These are phyloP conservation scores for Onychomys torridus DNA, from an alignment of 2,797 vertebrate species.

Conservation along the genomic window DNA sequence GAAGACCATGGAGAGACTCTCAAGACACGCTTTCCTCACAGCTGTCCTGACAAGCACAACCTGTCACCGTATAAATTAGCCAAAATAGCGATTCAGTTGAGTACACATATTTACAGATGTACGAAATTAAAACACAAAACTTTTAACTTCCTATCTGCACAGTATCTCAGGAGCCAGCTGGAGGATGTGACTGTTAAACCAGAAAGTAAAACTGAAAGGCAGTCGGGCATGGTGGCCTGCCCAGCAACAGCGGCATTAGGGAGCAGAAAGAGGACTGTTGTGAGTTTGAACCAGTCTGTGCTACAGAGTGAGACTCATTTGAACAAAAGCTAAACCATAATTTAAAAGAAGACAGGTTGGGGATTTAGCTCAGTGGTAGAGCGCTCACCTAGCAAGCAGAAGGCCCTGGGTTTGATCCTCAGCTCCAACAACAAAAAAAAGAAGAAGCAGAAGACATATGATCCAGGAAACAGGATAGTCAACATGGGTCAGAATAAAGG, in stretches of 20 bases:
- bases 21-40: background rate
- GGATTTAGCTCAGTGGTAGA: too few species aligned
- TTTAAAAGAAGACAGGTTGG: background rate
- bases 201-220: background rate
- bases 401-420: too few species aligned
- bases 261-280: background rate
- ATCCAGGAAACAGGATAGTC: background rate
- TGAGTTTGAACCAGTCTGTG: background rate
- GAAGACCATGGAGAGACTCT: background rate
- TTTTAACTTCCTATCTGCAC: background rate
- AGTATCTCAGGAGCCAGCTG: constrained; percentile 18
- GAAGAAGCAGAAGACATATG: background rate
- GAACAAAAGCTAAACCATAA: background rate
- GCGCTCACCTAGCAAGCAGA: too few species aligned
- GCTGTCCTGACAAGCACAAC: background rate
- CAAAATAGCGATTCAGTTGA: background rate
- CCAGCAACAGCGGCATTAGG: background rate
- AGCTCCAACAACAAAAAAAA: too few species aligned
- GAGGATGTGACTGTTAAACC: background rate
- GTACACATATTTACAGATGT: background rate
- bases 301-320: background rate
- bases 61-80: background rate
- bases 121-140: background rate
- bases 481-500: background rate
- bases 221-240: background rate